Evolutionary conservation across 2,113 vertebrate genomes (phyloP).

Genomic region (Phocoena phocoena): DNA sequence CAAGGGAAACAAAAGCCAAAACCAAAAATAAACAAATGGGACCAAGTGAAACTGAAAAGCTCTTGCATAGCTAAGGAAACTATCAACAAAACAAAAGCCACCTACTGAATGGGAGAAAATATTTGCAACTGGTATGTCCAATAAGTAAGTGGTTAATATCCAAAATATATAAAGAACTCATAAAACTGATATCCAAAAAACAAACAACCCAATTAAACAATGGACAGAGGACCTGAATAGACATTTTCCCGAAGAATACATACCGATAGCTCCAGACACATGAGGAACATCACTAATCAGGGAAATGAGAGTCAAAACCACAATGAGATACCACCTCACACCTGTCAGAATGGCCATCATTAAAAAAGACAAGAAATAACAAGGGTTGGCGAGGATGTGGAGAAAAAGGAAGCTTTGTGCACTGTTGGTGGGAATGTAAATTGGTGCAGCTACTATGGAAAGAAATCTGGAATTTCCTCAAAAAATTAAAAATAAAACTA

Average conservation of each 20-base stretch:
- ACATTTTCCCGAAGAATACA: neutral
- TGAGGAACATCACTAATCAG: neutral
- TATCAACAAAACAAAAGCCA: neutral
- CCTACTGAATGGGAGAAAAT: neutral
- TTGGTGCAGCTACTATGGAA: neutral
- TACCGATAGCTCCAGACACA: neutral
- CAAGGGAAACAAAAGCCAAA: neutral
- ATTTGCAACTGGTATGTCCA: neutral
- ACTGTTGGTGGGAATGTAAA: neutral
- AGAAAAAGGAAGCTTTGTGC: neutral
- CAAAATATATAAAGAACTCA: neutral
- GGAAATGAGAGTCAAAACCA: neutral
- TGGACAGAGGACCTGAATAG: neutral
- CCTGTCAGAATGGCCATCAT: neutral
- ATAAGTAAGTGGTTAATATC: neutral
- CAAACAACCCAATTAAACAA: neutral
- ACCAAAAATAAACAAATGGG: neutral
- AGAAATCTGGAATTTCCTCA: neutral
- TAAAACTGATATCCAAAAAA: neutral
- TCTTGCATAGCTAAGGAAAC: neutral
- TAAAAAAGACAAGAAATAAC: neutral
- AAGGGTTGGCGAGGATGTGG: neutral
- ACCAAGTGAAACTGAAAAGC: neutral
- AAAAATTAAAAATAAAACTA: neutral
- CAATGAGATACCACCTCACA: too few relatives aligned